A percentile compares a stretch with the other conserved stretches of the same genome.
Conservation (phyloP, 2,797 vertebrate species). For the Botia almorhae region DNA sequence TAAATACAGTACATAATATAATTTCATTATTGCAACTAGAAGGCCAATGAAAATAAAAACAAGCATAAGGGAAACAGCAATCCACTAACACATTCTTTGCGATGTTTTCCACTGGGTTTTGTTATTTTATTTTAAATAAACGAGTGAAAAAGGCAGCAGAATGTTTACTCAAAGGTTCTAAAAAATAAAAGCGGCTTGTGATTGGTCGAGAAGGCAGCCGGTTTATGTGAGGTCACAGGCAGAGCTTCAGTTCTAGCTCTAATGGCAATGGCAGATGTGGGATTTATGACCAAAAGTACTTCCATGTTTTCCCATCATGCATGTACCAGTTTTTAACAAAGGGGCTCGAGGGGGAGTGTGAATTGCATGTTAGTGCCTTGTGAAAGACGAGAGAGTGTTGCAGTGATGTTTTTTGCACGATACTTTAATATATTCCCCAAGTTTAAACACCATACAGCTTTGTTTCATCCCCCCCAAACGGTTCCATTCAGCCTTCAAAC, state of each 20-base stretch:
- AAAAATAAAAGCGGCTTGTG: slow-evolving; percentile 53
- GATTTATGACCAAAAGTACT: slow-evolving; percentile 62
- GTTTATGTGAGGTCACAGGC: slow-evolving; percentile 64
- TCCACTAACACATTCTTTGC: slow-evolving; percentile 42
- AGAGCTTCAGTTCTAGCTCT: slow-evolving; percentile 54
- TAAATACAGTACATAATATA: slow-evolving; percentile 46
- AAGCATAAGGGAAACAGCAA: slow-evolving; percentile 29
- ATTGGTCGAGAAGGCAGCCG: slow-evolving; percentile 56
- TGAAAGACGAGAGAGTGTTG: slow-evolving; percentile 36
- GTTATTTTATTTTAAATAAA: slow-evolving; percentile 69
- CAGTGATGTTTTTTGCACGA: slow-evolving; percentile 44
- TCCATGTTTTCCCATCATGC: slow-evolving; percentile 61
- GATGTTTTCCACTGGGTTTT: not conserved
- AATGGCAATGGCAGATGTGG: slow-evolving; percentile 64
- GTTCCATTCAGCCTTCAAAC: slow-evolving; percentile 53
- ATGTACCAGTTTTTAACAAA: slow-evolving; percentile 17
- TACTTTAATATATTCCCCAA: slow-evolving; percentile 51
- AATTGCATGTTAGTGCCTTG: slow-evolving; percentile 50
- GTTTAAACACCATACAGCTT: slow-evolving; percentile 50
- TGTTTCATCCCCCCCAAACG: slow-evolving; percentile 55
- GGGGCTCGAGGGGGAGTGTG: slow-evolving; percentile 47
- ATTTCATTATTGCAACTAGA: slow-evolving; percentile 49
- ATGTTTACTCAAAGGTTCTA: slow-evolving; percentile 31
- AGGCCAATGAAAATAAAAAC: slow-evolving; percentile 46
- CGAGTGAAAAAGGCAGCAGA: slow-evolving; percentile 57